Percentiles rank a stretch among this genome's conserved stretches.
phyloP scores from a whole-genome alignment of 2,113 vertebrate genomes.

The Nannospalax galili region DNA sequence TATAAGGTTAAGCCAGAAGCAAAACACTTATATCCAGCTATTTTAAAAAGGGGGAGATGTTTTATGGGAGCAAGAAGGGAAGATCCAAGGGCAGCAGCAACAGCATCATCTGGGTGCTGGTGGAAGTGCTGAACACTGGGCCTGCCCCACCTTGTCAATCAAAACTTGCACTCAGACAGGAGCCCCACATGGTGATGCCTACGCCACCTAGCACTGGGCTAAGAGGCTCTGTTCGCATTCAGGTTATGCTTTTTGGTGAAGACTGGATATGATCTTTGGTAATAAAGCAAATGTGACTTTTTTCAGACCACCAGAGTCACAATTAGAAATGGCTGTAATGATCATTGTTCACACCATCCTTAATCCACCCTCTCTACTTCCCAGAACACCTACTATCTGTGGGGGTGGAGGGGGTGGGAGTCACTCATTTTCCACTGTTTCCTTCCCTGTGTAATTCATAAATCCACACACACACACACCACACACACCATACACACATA shows the following conservation, averaged over 20 bases:
- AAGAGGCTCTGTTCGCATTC: neutral
- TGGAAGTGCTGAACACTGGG: neutral
- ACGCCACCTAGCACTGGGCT: neutral
- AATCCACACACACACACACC: too few species aligned
- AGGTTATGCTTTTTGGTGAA: neutral
- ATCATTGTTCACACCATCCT: neutral
- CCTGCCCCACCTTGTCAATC: neutral
- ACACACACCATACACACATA: too few species aligned
- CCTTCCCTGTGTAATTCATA: neutral
- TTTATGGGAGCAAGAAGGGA: neutral
- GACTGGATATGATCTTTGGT: neutral
- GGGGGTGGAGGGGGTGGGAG: too few species aligned
- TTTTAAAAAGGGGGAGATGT: neutral
- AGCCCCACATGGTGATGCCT: neutral
- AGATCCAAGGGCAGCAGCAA: neutral
- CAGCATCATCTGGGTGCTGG: neutral
- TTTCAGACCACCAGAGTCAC: neutral
- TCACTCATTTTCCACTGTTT: neutral
- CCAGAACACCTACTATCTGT: neutral
- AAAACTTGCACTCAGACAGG: neutral
- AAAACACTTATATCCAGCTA: neutral
- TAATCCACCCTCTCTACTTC: neutral
- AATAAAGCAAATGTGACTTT: neutral
- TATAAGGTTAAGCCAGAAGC: neutral
- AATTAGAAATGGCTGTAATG: slow-evolving; percentile 16